Evolutionary conservation across 2,888 invertebrate genomes (phyloP), one percentile per base, ranked within the genome.

Genomic region (Brachypalpus laphriformis): DNA sequence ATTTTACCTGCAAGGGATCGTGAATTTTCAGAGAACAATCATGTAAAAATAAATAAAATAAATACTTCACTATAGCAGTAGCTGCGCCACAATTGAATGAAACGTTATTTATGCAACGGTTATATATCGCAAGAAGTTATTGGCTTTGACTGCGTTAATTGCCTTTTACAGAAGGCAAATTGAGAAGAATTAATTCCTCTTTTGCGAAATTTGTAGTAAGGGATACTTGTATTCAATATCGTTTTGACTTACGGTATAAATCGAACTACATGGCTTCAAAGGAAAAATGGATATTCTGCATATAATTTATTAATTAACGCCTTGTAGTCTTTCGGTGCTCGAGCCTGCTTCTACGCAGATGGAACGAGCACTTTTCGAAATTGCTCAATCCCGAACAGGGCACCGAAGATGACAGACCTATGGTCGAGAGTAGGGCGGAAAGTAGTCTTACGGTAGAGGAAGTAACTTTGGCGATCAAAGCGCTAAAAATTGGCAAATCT

Each of bases 71-170:
- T 51, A 37, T 51, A 20, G 25, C 40, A 9, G 51, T 0, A 34
- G 34, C 9, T 1, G 8, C 11, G 25, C 25, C 16, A 20, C 68
- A 74, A 74, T 74, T 51, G 51, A 74, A 63, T 74, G 40, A 20
- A 74, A 54, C 18, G 51, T 61, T 54, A 74, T 74, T 74, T 63
- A 63, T 74, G 20, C 63, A 51, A 18, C 3, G 25, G 49, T 34
- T 37, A 61, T 61, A 40, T 42, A 54, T 42, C 22, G 34, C 31
- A 63, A 74, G 45, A 40, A 51, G 34, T 63, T 74, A 54, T 47
- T 37, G 74, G 42, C 34, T 61, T 51, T 74, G 57, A 14, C 51
- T 42, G 42, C 31, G 63, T 70, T 70, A 70, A 70, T 70, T 70
- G 68, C 56, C 28, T 20, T 66, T 66, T 37, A 66, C 16, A 18